phyloP scores from a whole-genome alignment of 64 coral and sea anemone species.

The Pocillopora verrucosa region DNA sequence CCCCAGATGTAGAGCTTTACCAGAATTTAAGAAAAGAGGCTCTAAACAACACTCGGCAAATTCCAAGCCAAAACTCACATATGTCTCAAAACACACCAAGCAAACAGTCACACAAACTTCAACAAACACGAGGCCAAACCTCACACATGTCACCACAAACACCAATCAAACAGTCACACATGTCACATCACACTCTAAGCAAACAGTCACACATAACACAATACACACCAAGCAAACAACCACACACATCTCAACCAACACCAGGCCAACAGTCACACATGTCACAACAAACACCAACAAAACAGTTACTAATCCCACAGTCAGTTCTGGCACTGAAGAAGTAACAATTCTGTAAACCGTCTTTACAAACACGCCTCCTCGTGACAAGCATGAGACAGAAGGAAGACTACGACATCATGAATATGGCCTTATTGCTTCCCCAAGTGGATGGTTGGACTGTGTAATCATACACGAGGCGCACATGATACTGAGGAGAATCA shows the following conservation, averaged over 20 bases:
- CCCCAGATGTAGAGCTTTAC: slow-evolving; percentile 27
- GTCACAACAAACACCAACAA: not conserved
- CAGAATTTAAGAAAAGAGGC: too few relatives aligned
- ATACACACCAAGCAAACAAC: too few relatives aligned
- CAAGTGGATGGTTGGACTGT: not conserved
- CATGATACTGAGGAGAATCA: too few relatives aligned
- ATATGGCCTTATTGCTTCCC: slow-evolving; percentile 37
- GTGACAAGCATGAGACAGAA: slow-evolving; percentile 52
- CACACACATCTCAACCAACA: too few relatives aligned
- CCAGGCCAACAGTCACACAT: slow-evolving; percentile 31
- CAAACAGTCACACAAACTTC: not conserved
- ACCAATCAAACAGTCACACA: too few relatives aligned
- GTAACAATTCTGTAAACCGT: slow-evolving; percentile 43
- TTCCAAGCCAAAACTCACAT: slow-evolving; percentile 41
- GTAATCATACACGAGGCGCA: not conserved
- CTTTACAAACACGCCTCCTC: slow-evolving; percentile 1
- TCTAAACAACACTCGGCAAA: not conserved
- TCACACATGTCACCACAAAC: too few relatives aligned
- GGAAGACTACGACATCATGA: slow-evolving; percentile 52
- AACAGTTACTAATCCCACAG: slow-evolving; percentile 21
- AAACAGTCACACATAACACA: too few relatives aligned
- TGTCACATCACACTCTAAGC: too few relatives aligned
- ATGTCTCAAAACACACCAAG: slow-evolving; percentile 34
- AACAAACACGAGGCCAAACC: not conserved
- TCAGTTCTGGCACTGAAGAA: not conserved